Evolutionary conservation across 1,140 invertebrate species (phyloP).

Genomic region (Pseudachorutes palmiensis): DNA sequence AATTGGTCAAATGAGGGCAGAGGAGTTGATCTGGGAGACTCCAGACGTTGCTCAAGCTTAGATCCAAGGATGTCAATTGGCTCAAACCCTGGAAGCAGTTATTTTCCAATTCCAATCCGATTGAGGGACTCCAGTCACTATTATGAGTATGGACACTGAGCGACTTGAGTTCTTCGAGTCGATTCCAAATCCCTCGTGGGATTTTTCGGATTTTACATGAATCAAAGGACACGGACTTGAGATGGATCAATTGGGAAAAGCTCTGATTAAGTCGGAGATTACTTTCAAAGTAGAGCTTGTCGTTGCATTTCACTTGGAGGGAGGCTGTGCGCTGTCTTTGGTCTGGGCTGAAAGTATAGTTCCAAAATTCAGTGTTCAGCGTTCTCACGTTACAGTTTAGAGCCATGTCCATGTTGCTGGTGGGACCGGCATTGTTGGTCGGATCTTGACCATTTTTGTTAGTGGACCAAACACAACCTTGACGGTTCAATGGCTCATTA

Average conservation of each 20-base stretch:
- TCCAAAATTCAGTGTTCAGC: slow-evolving; percentile 38
- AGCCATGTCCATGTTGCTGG: background rate
- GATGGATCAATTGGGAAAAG: slow-evolving; percentile 61
- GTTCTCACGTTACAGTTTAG: slow-evolving; percentile 39
- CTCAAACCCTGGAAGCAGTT: slow-evolving; percentile 61
- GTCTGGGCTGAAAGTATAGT: slow-evolving; percentile 40
- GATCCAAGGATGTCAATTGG: slow-evolving; percentile 63
- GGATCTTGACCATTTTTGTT: background rate
- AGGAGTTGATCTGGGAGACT: slow-evolving; percentile 61
- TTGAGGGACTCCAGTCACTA: slow-evolving; percentile 73
- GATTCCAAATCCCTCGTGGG: slow-evolving; percentile 43
- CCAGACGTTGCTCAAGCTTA: slow-evolving; percentile 82
- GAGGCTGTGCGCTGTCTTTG: slow-evolving; percentile 58
- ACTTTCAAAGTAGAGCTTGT: slow-evolving; percentile 69
- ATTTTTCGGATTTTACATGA: slow-evolving; percentile 70
- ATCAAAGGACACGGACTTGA: slow-evolving; percentile 63
- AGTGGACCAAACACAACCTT: background rate
- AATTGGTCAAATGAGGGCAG: slow-evolving; percentile 57
- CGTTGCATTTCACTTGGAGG: slow-evolving; percentile 65
- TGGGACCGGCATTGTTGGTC: background rate
- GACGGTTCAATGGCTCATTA: background rate
- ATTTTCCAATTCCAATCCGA: slow-evolving; percentile 64
- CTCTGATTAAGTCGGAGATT: slow-evolving; percentile 56
- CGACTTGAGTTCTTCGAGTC: slow-evolving; percentile 51
- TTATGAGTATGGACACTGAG: slow-evolving; percentile 78